Percentiles rank a stretch among this genome's conserved stretches.
These are phyloP conservation scores for Spinibarbus caldwelli DNA, from an alignment of 2,797 vertebrate species.

Conservation along the genomic window DNA sequence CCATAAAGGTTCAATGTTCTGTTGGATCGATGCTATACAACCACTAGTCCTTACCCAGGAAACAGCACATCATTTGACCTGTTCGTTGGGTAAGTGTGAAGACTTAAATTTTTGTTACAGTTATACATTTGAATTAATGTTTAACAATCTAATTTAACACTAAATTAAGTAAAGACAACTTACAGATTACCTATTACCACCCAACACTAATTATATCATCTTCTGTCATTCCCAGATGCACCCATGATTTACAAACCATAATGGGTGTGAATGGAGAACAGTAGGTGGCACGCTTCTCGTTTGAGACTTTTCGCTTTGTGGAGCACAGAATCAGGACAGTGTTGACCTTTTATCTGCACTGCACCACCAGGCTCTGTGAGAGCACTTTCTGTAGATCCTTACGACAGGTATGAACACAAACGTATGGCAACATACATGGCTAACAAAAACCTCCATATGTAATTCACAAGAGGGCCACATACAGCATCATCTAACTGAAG, in stretches of 20 bases:
- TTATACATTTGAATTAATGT: not conserved
- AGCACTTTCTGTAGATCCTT: constrained; percentile 63
- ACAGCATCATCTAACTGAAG: not conserved
- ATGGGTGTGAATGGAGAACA: constrained; percentile 68
- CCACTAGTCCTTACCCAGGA: constrained; percentile 61
- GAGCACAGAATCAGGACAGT: constrained; percentile 49
- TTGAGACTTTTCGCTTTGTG: constrained; percentile 76
- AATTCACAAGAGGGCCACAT: not conserved
- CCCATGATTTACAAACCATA: constrained; percentile 69
- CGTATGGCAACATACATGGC: not conserved
- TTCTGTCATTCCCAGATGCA: constrained; percentile 66
- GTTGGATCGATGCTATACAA: constrained; percentile 76
- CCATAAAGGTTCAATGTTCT: constrained; percentile 73
- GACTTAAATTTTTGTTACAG: not conserved
- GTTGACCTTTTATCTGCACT: constrained; percentile 77
- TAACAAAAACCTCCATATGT: not conserved
- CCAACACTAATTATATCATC: not conserved
- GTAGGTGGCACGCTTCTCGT: constrained; percentile 76
- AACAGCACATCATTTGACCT: constrained; percentile 69
- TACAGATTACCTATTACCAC: not conserved
- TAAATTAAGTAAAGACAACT: not conserved
- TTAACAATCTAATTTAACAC: not conserved
- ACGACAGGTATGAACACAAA: constrained; percentile 63
- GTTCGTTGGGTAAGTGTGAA: constrained; percentile 77
- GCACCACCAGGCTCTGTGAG: constrained; percentile 74